Conservation (phyloP, 2,888 invertebrate genomes). For the Pseudolycoriella hygida region DNA sequence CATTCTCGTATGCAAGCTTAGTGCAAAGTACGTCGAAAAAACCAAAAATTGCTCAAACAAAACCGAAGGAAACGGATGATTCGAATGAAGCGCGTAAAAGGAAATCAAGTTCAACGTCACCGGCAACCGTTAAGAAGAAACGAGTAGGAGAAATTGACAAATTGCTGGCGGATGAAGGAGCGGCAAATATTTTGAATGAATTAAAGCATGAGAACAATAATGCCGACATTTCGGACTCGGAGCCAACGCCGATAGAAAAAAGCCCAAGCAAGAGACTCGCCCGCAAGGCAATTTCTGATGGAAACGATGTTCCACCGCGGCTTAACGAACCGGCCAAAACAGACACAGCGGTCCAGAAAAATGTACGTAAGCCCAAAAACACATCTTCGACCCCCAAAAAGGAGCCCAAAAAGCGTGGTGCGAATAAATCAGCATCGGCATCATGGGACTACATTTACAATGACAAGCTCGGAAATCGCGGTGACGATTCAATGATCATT, state of each 20-base stretch:
- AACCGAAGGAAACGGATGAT: slow-evolving; percentile 8
- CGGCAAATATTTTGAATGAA: slow-evolving; percentile 69
- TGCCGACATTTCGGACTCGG: slow-evolving; percentile 20
- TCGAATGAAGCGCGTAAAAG: slow-evolving; percentile 2
- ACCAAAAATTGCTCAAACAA: slow-evolving; percentile 3
- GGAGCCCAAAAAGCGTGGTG: slow-evolving; percentile 9
- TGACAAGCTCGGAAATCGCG: too few relatives aligned
- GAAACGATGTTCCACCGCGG: slow-evolving; percentile 20
- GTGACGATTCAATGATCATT: slow-evolving; percentile 65
- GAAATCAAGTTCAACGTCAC: slow-evolving; percentile 3
- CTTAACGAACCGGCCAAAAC: slow-evolving; percentile 28
- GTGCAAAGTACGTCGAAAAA: slow-evolving; percentile 16
- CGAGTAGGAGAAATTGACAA: slow-evolving; percentile 54
- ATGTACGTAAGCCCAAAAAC: background rate
- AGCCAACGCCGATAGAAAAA: slow-evolving; percentile 22
- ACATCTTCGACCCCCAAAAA: background rate
- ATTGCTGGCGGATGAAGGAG: slow-evolving; percentile 68
- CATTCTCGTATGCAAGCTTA: slow-evolving; percentile 28
- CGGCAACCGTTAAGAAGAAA: slow-evolving; percentile 30
- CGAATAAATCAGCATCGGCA: slow-evolving; percentile 12
- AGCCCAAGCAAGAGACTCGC: slow-evolving; percentile 30
- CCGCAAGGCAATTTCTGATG: slow-evolving; percentile 13
- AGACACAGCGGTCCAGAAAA: slow-evolving; percentile 9
- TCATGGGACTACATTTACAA: slow-evolving; percentile 40
- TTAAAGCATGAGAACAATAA: slow-evolving; percentile 34